These are phyloP conservation scores for Drosophila nikananu DNA, from an alignment of 1,140 invertebrate genomes.

Conservation along the genomic window DNA sequence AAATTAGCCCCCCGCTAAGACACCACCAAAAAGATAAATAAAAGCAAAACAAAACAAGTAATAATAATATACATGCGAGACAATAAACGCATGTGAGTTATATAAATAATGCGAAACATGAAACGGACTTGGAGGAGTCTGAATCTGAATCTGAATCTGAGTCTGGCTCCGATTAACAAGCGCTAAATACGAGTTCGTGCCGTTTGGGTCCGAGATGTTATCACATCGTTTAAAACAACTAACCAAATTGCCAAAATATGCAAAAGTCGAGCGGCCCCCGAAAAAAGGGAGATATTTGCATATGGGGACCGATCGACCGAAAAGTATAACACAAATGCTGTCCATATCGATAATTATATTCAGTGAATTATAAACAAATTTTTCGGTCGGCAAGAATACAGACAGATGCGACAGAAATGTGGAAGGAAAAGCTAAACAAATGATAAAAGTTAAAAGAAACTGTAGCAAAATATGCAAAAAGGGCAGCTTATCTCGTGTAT, in stretches of 20 bases:
- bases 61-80: slow-evolving; percentile 27
- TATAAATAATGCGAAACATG: slow-evolving; percentile 36
- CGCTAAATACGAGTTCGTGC: slow-evolving; percentile 66
- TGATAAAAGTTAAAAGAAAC: slow-evolving; percentile 47
- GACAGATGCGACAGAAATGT: slow-evolving; percentile 19
- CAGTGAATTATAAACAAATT: slow-evolving; percentile 54
- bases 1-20: slow-evolving; percentile 47
- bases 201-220: slow-evolving; percentile 69
- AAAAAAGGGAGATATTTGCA: slow-evolving; percentile 21
- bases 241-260: slow-evolving; percentile 80
- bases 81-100: slow-evolving; percentile 38
- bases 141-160: no score
- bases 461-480: slow-evolving; percentile 74
- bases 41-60: slow-evolving; percentile 12
- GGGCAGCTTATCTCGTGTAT: slow-evolving; percentile 49
- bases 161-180: slow-evolving; percentile 53
- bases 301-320: slow-evolving; percentile 19
- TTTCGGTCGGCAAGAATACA: slow-evolving; percentile 50
- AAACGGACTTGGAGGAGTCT: slow-evolving; percentile 18
- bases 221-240: slow-evolving; percentile 84
- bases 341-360: slow-evolving; percentile 34
- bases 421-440: slow-evolving; percentile 32
- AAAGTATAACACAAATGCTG: slow-evolving; percentile 46
- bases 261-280: slow-evolving; percentile 53
- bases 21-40: slow-evolving; percentile 53